Percentiles rank a stretch among this genome's conserved stretches.
Evolutionary conservation across 30 jellyfish, hydroid and myxozoan species (phyloP).

Genomic region (Hydra vulgaris): DNA sequence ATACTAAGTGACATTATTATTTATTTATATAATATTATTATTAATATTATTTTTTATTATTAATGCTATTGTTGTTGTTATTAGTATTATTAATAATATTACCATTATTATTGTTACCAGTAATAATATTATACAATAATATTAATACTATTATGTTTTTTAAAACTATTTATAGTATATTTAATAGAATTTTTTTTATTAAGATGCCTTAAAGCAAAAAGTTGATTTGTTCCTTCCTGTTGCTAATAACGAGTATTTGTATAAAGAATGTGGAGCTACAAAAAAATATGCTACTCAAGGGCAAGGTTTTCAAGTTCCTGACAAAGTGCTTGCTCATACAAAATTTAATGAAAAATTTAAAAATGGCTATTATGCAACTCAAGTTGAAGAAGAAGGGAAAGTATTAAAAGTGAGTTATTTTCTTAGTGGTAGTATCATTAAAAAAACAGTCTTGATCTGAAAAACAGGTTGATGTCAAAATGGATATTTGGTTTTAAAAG

Average conservation of each 20-base stretch:
- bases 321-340: constrained; percentile 49
- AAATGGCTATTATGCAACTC: constrained; percentile 69
- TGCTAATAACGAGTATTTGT: constrained; percentile 44
- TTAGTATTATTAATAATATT: too few relatives aligned
- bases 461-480: too few relatives aligned
- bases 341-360: constrained; percentile 50
- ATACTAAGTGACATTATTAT: too few relatives aligned
- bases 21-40: too few relatives aligned
- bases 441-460: background rate
- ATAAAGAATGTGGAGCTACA: constrained; percentile 91
- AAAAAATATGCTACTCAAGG: constrained; percentile 32
- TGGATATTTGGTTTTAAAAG: too few relatives aligned
- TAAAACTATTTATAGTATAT: too few relatives aligned
- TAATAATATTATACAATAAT: too few relatives aligned
- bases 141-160: too few relatives aligned
- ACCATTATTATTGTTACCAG: too few relatives aligned
- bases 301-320: constrained; percentile 45
- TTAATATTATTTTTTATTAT: too few relatives aligned
- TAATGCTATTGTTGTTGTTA: too few relatives aligned
- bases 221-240: constrained; percentile 15
- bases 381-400: constrained; percentile 65
- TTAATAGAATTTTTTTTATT: too few relatives aligned
- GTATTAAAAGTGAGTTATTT: constrained; percentile 52
- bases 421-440: background rate
- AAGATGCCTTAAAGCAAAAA: background rate